Base-by-base conservation (phyloP, 1,140 invertebrate genomes). In the Zaprionus capensis region DNA sequence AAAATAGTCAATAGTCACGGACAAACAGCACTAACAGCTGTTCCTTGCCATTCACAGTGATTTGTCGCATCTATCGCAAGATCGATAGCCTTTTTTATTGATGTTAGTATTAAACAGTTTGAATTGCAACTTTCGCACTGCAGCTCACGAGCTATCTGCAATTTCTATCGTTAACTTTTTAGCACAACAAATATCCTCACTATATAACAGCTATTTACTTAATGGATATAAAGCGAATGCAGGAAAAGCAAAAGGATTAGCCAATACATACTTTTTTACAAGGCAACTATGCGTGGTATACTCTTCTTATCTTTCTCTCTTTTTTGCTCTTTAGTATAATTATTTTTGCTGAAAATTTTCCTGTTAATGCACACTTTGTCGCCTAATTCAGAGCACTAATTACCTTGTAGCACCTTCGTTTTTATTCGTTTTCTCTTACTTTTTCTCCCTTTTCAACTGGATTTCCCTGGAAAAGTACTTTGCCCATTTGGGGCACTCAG, bases 361-460 rank as follows among this genome's bases (percentile, higher is more conserved):
- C 51, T 56, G 5, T 26, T 56, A 41, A 17, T 56, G 38, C 34
- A 1, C 9, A 22, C 22, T 22, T 38, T 55, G 63, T 41, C 34
- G 53, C 31, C 63, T 53, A 49, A 36, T 28, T 17, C 57, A 38
- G 2, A 24, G 51, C 36, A 41, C 63, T 66, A 66, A 66, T 66
- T 66, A 66, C 64, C 64, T 66, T 44, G 55, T 11, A 36, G 44
- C 51, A 56, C 34, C 24, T 66, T 14, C 26, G 12, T 28, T 31
- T n/a, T 31, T 22, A 6, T 28, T n/a, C 5, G 4, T 17, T 15
- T n/a, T 31, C 53, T 56, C 53, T 55, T 9, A 5, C 53, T 56
- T 28, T 55, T 22, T 55, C 46, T 15, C 53, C 15, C 26, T 56
- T 14, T 17, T 34, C 41, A 38, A 38, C 36, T 38, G 14, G 17